Evolutionary conservation across 2,113 vertebrate species (phyloP).

Genomic region (Vicugna pacos): DNA sequence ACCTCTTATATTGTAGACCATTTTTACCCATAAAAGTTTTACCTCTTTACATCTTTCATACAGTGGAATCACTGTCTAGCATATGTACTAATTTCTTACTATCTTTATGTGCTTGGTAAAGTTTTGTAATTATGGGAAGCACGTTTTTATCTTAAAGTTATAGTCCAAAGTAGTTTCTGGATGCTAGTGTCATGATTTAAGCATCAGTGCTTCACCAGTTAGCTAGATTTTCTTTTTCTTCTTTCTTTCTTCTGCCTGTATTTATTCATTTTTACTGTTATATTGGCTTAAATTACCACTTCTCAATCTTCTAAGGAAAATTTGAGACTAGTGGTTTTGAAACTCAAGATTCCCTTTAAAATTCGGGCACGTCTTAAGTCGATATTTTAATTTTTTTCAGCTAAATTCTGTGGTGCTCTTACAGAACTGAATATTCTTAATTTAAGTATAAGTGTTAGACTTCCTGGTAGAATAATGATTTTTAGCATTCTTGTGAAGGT

Average conservation of each 20-base stretch:
- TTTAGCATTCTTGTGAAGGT: slow-evolving; percentile 47
- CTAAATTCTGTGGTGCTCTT: slow-evolving; percentile 56
- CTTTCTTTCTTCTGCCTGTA: slow-evolving; percentile 19
- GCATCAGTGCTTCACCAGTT: slow-evolving; percentile 43
- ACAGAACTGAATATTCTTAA: slow-evolving; percentile 62
- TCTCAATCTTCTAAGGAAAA: slow-evolving; percentile 31
- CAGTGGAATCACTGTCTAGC: neutral
- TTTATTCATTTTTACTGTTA: slow-evolving; percentile 60
- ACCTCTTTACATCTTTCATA: neutral
- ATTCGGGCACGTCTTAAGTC: slow-evolving; percentile 54
- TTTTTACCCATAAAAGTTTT: neutral
- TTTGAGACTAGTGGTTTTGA: slow-evolving; percentile 57
- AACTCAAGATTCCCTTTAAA: slow-evolving; percentile 66
- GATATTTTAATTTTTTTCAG: slow-evolving; percentile 42
- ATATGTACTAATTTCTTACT: slow-evolving; percentile 18
- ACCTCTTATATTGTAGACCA: neutral
- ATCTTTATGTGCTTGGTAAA: neutral
- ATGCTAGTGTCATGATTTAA: slow-evolving; percentile 25
- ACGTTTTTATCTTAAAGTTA: slow-evolving; percentile 36
- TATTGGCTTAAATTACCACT: slow-evolving; percentile 50
- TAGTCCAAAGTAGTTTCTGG: neutral
- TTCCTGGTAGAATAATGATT: slow-evolving; percentile 25
- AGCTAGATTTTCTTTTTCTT: neutral
- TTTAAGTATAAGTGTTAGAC: slow-evolving; percentile 45
- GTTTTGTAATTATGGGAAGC: neutral